Percentiles rank a stretch among this genome's conserved stretches.
These are phyloP conservation scores for Frieseomelitta varia DNA, from an alignment of 1,140 invertebrate genomes.

Conservation along the genomic window DNA sequence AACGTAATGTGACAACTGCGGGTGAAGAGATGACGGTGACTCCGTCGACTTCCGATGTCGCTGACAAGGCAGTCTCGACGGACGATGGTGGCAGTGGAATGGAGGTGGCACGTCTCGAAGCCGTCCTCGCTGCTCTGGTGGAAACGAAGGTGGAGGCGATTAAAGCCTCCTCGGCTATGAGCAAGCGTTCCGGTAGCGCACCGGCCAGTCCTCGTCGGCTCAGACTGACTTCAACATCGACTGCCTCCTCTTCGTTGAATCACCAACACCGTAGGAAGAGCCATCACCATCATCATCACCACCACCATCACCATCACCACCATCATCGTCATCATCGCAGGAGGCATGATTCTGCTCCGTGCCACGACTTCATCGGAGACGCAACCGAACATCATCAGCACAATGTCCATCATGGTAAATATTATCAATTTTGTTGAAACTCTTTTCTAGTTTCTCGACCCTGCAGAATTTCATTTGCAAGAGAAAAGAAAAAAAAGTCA, in stretches of 20 bases:
- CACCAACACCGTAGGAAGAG: conserved; percentile 63
- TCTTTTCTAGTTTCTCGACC: too few species aligned
- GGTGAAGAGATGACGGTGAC: conserved; percentile 77
- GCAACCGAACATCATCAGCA: conserved; percentile 62
- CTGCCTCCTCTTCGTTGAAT: conserved; percentile 77
- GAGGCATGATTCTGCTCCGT: conserved; percentile 77
- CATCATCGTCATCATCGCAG: conserved; percentile 69
- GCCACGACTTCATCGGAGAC: conserved; percentile 71
- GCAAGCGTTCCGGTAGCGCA: conserved; percentile 74
- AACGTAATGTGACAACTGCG: conserved; percentile 50
- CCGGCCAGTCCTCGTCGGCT: conserved; percentile 74
- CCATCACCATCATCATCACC: conserved; percentile 55
- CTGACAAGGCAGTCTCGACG: conserved; percentile 88
- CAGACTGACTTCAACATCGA: conserved; percentile 78
- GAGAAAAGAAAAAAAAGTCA: too few species aligned
- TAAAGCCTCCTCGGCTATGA: conserved; percentile 73
- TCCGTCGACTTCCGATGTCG: conserved; percentile 82
- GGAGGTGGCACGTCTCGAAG: conserved; percentile 85
- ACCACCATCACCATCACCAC: conserved; percentile 60
- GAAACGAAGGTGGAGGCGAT: conserved; percentile 84
- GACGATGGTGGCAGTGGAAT: conserved; percentile 82
- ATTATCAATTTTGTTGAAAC: not conserved
- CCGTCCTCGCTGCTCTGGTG: conserved; percentile 85
- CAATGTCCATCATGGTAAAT: conserved; percentile 67
- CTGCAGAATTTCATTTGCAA: too few species aligned